These are phyloP conservation scores for Cinara cedri DNA, from an alignment of 2,888 invertebrate genomes.

Conservation along the genomic window DNA sequence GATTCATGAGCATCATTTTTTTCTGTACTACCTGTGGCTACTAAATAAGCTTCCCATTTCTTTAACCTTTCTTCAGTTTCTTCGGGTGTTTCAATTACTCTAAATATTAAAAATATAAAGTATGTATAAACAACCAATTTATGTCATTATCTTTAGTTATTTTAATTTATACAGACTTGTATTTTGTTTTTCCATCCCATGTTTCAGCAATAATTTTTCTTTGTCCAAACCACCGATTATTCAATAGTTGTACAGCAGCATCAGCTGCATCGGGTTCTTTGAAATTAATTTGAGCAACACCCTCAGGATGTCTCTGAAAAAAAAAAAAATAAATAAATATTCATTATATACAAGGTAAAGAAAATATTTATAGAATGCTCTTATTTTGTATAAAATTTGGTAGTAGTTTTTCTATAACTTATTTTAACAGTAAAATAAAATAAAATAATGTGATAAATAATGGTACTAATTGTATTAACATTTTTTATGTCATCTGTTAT, in stretches of 20 bases:
- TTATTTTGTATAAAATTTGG: no score
- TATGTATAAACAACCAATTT: neutral
- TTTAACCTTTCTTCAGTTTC: constrained; percentile 80
- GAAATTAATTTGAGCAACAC: constrained; percentile 91
- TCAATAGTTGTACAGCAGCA: constrained; percentile 82
- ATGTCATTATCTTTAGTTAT: neutral
- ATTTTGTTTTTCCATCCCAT: constrained; percentile 96
- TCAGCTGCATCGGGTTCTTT: constrained; percentile 90
- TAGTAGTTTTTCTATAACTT: no score
- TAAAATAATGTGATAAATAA: no score
- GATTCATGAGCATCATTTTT: constrained; percentile 45
- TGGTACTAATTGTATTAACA: no score
- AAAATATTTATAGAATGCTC: no score
- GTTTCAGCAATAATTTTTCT: constrained; percentile 82
- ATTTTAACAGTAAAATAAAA: no score
- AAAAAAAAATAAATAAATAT: constrained; percentile 34
- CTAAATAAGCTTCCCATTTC: constrained; percentile 85
- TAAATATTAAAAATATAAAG: constrained; percentile 62
- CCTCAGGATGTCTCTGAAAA: constrained; percentile 84
- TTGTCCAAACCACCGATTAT: constrained; percentile 90
- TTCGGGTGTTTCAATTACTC: constrained; percentile 87
- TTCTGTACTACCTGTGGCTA: constrained; percentile 40
- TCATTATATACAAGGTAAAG: neutral
- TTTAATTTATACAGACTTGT: constrained; percentile 66
- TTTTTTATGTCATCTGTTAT: no score